Percentiles rank a stretch among this genome's conserved stretches.
These are phyloP conservation scores for Pygoscelis adeliae DNA, from an alignment of 2,113 vertebrate species.

Conservation along the genomic window DNA sequence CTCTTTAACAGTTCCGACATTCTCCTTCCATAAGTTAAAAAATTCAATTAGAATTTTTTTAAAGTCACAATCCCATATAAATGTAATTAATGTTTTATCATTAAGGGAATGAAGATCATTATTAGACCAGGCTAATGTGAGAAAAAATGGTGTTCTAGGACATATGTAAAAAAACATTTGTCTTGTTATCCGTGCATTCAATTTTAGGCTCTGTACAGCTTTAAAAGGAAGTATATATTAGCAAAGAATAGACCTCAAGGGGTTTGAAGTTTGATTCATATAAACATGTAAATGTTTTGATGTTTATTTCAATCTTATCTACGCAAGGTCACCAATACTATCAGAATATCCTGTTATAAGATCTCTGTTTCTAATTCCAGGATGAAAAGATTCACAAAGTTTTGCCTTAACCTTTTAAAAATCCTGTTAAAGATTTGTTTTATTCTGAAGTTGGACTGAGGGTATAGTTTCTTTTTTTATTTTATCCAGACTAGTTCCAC, in stretches of 20 bases:
- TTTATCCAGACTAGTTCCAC: slow-evolving; percentile 8
- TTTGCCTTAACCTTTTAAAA: background rate
- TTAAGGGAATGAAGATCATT: background rate
- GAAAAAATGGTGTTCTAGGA: background rate
- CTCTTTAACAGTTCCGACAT: background rate
- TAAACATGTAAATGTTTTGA: background rate
- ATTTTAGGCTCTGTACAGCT: background rate
- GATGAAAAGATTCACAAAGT: slow-evolving; percentile 12
- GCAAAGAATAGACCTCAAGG: background rate
- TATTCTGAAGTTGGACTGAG: background rate
- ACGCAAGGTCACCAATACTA: background rate
- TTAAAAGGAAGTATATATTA: background rate
- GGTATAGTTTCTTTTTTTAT: background rate
- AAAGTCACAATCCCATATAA: background rate
- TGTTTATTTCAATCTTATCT: slow-evolving; percentile 17
- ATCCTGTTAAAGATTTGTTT: background rate
- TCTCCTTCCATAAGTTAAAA: background rate
- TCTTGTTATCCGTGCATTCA: background rate
- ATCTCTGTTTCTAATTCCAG: slow-evolving; percentile 16
- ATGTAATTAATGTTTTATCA: background rate
- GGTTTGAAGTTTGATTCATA: background rate
- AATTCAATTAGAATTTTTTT: background rate
- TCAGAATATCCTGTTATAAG: background rate
- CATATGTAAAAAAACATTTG: background rate
- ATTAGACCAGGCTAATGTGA: background rate